Base-by-base conservation (phyloP, 2,113 vertebrate species). In the Dicentrarchus labrax region DNA sequence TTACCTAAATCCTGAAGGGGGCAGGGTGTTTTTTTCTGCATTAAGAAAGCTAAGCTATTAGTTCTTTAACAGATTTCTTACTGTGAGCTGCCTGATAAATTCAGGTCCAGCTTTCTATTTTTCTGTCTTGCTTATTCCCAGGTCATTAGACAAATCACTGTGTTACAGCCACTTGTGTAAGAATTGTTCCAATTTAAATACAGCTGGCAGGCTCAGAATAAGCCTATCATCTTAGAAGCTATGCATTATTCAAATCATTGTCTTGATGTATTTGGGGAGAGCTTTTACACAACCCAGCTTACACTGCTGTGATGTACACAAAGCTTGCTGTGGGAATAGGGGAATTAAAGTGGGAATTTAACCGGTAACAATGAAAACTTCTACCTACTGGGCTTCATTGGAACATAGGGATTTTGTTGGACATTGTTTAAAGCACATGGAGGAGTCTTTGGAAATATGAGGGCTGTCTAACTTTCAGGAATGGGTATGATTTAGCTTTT, bases 121-220 rank as follows among this genome's bases (percentile, higher is more conserved):
- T 30, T 30, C 30, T 30, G 30, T 47, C 13, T 47, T 72, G 6
- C 11, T 54, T 12, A 54, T 19, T 24, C 51, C 60, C 30, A 68
- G 0, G 1, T 69, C 3, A 74, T 50, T 70, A 24, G 8, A n/a
- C 10, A 11, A 66, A 7, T 24, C 41, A 50, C 17, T 22, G 43
- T 56, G 43, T 66, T 60, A 65, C 22, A 45, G 47, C 36, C 21
- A 17, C 41, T 62, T 21, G 0, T 56, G n/a, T 45, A 4, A 8
- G 7, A 48, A 64, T 5, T 38, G 22, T 19, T 54, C 64, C 47
- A n/a, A 47, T 38, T 69, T 62, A 78, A 67, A 67, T 56, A 36
- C 22, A 13, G 60, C 67, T 21, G 67, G 53, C 8, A 16, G 30
- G 30, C 30, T 30, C 30, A 30, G 30, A 30, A 30, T 30, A 30